A percentile compares a stretch with the other conserved stretches of the same genome.
Evolutionary conservation across 2,888 invertebrate genomes (phyloP).

Genomic region (Cylindroiulus punctatus): DNA sequence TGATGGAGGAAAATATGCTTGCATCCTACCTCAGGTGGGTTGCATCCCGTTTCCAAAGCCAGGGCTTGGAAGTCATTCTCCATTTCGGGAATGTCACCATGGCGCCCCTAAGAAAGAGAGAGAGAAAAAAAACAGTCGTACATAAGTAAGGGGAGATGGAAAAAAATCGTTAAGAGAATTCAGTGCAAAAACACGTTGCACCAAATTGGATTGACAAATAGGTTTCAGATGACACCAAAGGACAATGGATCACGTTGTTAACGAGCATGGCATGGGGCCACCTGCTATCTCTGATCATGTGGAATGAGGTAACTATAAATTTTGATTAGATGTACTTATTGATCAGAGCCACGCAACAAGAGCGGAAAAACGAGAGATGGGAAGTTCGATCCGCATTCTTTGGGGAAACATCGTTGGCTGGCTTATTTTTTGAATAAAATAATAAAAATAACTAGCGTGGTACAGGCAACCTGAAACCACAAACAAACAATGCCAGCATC

Average conservation of each 20-base stretch:
- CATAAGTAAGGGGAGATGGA: slow-evolving; percentile 20
- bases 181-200: not conserved
- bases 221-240: slow-evolving; percentile 38
- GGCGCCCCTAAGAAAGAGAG: slow-evolving; percentile 56
- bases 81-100: slow-evolving; percentile 60
- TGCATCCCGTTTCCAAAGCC: slow-evolving; percentile 60
- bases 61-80: slow-evolving; percentile 61
- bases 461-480: not conserved
- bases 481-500: not conserved
- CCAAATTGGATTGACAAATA: slow-evolving; percentile 29
- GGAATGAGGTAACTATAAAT: slow-evolving; percentile 29
- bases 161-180: slow-evolving; percentile 33
- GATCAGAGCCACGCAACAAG: not conserved
- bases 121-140: not conserved
- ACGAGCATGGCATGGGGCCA: slow-evolving; percentile 12
- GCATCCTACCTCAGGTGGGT: slow-evolving; percentile 59
- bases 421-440: not conserved
- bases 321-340: slow-evolving; percentile 23
- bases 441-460: too few species aligned
- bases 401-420: not conserved
- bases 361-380: not conserved
- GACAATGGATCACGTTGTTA: slow-evolving; percentile 38
- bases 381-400: slow-evolving; percentile 25
- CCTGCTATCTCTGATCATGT: slow-evolving; percentile 20
- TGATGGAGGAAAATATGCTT: slow-evolving; percentile 48